A percentile compares a stretch with the other conserved stretches of the same genome.
phyloP scores from a whole-genome alignment of 2,888 invertebrate species.

The Zygothrica quintamaculata region DNA sequence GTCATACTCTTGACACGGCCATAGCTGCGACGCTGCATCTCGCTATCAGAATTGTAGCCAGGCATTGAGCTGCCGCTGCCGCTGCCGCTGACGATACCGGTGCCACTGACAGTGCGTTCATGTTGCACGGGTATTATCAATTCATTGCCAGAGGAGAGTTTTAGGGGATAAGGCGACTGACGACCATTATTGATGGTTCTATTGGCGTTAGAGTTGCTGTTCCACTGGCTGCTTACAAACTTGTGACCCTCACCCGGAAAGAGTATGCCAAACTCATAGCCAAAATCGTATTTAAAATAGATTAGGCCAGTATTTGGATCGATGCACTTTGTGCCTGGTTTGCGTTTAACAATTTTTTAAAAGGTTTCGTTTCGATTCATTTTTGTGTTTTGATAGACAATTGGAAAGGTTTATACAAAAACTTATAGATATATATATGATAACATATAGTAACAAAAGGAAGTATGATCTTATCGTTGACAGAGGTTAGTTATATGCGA shows the following conservation, averaged over 20 bases:
- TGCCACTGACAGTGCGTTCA: conserved; percentile 85
- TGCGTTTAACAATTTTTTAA: conserved; percentile 20
- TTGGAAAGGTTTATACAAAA: conserved; percentile 37
- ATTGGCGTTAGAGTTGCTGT: conserved; percentile 47
- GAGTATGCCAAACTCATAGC: conserved; percentile 91
- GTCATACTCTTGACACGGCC: conserved; percentile 29
- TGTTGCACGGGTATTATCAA: conserved; percentile 89
- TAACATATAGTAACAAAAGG: conserved; percentile 15
- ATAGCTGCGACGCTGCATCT: conserved; percentile 57
- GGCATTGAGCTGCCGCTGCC: conserved; percentile 11
- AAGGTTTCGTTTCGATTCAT: too few species aligned
- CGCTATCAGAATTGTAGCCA: conserved; percentile 80
- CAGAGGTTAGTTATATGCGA: conserved; percentile 54
- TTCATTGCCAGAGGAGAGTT: conserved; percentile 85
- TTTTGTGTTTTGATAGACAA: conserved; percentile 13
- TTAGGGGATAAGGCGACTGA: conserved; percentile 84
- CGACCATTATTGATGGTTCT: conserved; percentile 43
- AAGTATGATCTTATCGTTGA: conserved; percentile 23
- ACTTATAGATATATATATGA: conserved; percentile 45
- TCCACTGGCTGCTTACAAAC: conserved; percentile 83
- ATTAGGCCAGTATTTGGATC: conserved; percentile 91
- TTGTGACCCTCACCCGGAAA: conserved; percentile 88
- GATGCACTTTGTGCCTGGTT: conserved; percentile 90
- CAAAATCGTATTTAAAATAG: conserved; percentile 93
- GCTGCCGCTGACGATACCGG: conserved; percentile 18